Conservation (phyloP, 2,888 invertebrate genomes). For the Spodoptera exigua region DNA sequence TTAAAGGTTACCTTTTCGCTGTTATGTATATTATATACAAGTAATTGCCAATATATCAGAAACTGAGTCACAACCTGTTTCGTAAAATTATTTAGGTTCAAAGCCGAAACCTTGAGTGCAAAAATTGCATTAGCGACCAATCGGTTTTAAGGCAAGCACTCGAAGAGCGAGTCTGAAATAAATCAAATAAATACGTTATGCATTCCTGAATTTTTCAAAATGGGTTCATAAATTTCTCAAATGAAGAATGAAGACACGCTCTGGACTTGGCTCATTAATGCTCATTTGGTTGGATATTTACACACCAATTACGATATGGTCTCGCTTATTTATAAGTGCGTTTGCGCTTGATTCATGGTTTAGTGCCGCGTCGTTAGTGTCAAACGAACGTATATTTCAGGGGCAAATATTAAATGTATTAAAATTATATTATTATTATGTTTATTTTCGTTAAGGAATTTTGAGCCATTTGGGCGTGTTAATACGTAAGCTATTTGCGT, state of each 20-base stretch:
- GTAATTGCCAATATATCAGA: too few species aligned
- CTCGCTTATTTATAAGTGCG: slow-evolving; percentile 74
- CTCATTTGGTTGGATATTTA: slow-evolving; percentile 82
- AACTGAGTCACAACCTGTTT: too few species aligned
- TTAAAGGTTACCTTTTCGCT: too few species aligned
- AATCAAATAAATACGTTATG: slow-evolving; percentile 61
- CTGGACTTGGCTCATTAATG: slow-evolving; percentile 75
- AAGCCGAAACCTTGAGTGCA: too few species aligned
- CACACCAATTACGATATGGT: slow-evolving; percentile 82
- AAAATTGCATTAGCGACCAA: too few species aligned
- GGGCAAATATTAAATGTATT: slow-evolving; percentile 62
- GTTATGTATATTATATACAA: too few species aligned
- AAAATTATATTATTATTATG: slow-evolving; percentile 45
- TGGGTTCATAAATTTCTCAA: slow-evolving; percentile 77
- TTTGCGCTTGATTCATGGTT: slow-evolving; percentile 75
- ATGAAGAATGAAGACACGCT: slow-evolving; percentile 77
- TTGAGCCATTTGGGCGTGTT: background rate
- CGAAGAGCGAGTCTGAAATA: slow-evolving; percentile 21
- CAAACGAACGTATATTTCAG: slow-evolving; percentile 70
- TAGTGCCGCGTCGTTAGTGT: slow-evolving; percentile 74
- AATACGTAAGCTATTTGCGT: too few species aligned
- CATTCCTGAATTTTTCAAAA: slow-evolving; percentile 70
- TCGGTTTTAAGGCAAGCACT: too few species aligned
- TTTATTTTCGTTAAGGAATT: slow-evolving; percentile 45
- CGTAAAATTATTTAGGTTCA: too few species aligned